These are phyloP conservation scores for Torymus tubicola DNA, from an alignment of 2,888 invertebrate species.

Conservation along the genomic window DNA sequence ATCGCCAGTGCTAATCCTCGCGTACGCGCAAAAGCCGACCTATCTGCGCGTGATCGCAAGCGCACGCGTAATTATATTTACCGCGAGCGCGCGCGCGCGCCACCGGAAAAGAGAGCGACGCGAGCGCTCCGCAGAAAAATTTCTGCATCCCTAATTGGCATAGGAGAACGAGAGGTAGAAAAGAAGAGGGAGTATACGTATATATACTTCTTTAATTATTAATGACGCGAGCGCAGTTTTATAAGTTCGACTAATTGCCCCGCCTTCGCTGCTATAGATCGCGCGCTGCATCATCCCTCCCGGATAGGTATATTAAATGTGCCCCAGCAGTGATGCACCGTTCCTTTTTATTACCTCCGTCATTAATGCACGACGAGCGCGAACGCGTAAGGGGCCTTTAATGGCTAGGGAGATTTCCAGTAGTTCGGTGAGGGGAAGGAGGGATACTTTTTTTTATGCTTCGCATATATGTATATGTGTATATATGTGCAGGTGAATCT, in stretches of 20 bases:
- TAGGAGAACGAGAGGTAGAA: neutral
- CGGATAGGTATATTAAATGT: neutral
- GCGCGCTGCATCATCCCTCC: neutral
- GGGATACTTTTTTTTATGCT: too few relatives aligned
- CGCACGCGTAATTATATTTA: conserved; percentile 63
- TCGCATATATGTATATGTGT: too few relatives aligned
- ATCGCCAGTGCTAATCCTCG: conserved; percentile 71
- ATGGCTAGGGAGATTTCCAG: too few relatives aligned
- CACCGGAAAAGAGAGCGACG: conserved; percentile 42
- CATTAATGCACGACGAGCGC: conserved; percentile 33
- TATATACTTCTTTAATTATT: conserved; percentile 61
- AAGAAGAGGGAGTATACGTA: too few relatives aligned
- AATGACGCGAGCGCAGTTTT: conserved; percentile 58
- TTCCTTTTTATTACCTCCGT: conserved; percentile 53
- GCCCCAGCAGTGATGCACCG: conserved; percentile 25
- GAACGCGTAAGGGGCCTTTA: neutral
- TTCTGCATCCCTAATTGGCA: conserved; percentile 56
- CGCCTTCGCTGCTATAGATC: neutral
- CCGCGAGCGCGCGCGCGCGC: conserved; percentile 45
- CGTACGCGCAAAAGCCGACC: conserved; percentile 54
- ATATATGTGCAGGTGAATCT: too few relatives aligned
- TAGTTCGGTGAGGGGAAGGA: too few relatives aligned
- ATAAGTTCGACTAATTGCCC: conserved; percentile 60
- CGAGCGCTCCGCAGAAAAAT: conserved; percentile 17
- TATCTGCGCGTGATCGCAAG: conserved; percentile 31